Evolutionary conservation across 2,797 vertebrate genomes (phyloP), one percentile per base, ranked within the genome.

Genomic region (Danio choprae): DNA sequence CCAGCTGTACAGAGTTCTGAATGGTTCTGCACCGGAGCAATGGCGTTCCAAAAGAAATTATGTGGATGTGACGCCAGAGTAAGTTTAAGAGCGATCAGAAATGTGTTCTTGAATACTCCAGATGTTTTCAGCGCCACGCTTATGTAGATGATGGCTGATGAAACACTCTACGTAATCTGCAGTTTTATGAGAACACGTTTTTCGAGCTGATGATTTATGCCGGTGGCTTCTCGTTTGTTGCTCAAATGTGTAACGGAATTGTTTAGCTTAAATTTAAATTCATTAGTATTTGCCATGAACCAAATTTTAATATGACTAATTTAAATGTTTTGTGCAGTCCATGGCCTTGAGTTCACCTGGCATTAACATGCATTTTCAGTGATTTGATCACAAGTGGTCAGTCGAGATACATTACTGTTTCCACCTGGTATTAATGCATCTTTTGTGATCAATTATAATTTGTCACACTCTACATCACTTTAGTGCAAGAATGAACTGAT

Each of bases 11-110:
- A 60, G 62, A 64, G 43, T 64, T 84, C 62, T 38, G 58, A 64
- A 36, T 64, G 74, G 74, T 86, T 83, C 44, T 62, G 63, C 64
- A 53, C 46, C 13, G 72, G 75, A 77, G 53, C 60, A 22, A 77
- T 68, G 78, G 59, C 40, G 65, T 72, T 81, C 70, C 67, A 62
- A 81, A 81, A 75, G 63, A 83, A 83, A 83, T 83, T 53, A 74
- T 50, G 50, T 70, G 22, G 8, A 18, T 29, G 10, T 51, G 15
- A 22, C 41, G 56, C 62, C 55, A 41, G 46, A 50, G 56, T 64
- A 56, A 46, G 51, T 15, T 64, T 43, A 79, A 69, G 44, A 50
- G 22, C 5, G 20, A 29, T 15, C 50, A 53, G 36, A 63, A 51
- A 77, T 77, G 20, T 56, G 40, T 77, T 77, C 9, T 15, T 68